A percentile compares a stretch with the other conserved stretches of the same genome.
These are phyloP conservation scores for Drosophila melanosoma DNA, from an alignment of 2,888 invertebrate species.

Conservation along the genomic window DNA sequence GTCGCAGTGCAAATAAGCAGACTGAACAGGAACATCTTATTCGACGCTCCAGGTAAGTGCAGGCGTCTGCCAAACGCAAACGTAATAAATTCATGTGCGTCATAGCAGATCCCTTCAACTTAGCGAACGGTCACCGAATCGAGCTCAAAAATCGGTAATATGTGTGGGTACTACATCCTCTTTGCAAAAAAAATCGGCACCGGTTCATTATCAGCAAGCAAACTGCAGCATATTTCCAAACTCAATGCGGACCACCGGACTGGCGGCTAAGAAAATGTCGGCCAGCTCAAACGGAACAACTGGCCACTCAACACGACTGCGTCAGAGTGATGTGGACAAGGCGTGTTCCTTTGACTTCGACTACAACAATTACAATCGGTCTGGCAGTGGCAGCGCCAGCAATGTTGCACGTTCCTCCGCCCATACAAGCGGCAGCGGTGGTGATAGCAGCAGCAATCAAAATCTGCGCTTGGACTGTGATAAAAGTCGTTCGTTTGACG, in stretches of 20 bases:
- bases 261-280: conserved; percentile 57
- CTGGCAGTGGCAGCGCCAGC: conserved; percentile 8
- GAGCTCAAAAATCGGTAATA: conserved; percentile 83
- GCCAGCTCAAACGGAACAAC: conserved; percentile 39
- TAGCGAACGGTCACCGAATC: conserved; percentile 87
- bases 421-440: conserved; percentile 49
- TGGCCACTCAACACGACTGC: conserved; percentile 45
- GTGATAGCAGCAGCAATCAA: conserved; percentile 75
- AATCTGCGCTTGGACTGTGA: conserved; percentile 83
- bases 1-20: conserved; percentile 78
- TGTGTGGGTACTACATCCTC: conserved; percentile 69
- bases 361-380: conserved; percentile 80
- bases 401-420: conserved; percentile 19
- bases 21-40: conserved; percentile 84
- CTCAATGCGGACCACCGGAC: conserved; percentile 71
- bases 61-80: not conserved
- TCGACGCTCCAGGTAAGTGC: conserved; percentile 83
- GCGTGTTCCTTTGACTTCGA: conserved; percentile 85
- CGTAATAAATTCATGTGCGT: conserved; percentile 5
- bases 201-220: conserved; percentile 49
- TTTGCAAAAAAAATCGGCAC: conserved; percentile 29
- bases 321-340: conserved; percentile 82
- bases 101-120: conserved; percentile 87
- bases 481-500: conserved; percentile 84
- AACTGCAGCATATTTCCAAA: conserved; percentile 78